Base-by-base conservation (phyloP, 2,113 vertebrate species). In the Nycticorax nycticorax region DNA sequence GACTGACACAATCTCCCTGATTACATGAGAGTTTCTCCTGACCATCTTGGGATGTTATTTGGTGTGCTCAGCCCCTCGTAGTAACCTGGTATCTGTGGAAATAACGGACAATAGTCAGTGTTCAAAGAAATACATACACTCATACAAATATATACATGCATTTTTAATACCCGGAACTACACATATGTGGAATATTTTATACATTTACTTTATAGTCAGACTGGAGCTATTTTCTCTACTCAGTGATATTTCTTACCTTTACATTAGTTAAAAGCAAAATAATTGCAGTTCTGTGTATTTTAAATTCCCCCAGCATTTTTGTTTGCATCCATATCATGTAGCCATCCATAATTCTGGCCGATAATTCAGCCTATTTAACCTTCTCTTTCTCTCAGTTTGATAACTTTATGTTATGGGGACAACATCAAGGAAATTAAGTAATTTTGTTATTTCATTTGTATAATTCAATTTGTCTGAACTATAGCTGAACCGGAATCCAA, bases 341-440 rank as follows among this genome's bases (percentile, higher is more conserved):
- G 50, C 4, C 30, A 94, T 63, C 60, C 59, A 21, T 68, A 89
- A 89, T 37, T 96, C 21, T 72, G 4, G 30, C 35, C 32, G 12
- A 92, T 92, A 96, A 92, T 95, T 96, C 82, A 93, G 39, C 28
- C 62, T 93, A 50, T 89, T 97, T 93, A 95, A 95, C 73, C 75
- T 96, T 91, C 94, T 68, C n/a, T 82, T 98, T 76, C 57, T 78
- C 33, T 97, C 68, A 92, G 78, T 97, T 95, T 91, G 94, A 66
- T 96, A 94, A 83, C 85, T 98, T 96, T 95, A 95, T 48, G 85
- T 96, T 83, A 87, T 92, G 71, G 52, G 73, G 30, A 95, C 62
- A 96, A 75, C 62, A 95, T 78, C 73, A 97, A 97, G 93, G 96
- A 97, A 98, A 97, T 97, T 43, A 89, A 95, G 91, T 96, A 96